phyloP scores from a whole-genome alignment of 1,140 invertebrate genomes.

The Penaeus japonicus region DNA sequence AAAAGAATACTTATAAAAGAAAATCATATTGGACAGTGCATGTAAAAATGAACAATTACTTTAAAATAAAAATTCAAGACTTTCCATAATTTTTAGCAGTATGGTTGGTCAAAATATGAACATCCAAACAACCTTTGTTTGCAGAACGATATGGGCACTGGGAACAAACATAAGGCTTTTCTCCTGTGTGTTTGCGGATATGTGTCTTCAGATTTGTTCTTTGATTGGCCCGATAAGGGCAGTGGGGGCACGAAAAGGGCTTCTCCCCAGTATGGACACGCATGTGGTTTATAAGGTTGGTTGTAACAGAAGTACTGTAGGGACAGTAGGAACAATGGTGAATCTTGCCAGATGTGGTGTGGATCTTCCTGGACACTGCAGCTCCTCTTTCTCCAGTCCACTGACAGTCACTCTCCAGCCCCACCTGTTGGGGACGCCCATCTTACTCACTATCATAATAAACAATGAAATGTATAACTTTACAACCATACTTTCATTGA shows the following conservation, averaged over 20 bases:
- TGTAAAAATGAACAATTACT: no score
- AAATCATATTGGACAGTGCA: no score
- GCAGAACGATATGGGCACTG: slow-evolving; percentile 15
- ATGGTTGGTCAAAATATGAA: slow-evolving; percentile 6
- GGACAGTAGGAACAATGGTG: slow-evolving; percentile 22
- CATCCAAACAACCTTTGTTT: slow-evolving; percentile 14
- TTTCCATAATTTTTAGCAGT: no score
- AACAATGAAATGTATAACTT: neutral
- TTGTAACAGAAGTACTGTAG: slow-evolving; percentile 32
- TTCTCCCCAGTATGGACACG: slow-evolving; percentile 37
- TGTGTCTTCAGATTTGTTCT: slow-evolving; percentile 40
- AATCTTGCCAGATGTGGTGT: slow-evolving; percentile 18
- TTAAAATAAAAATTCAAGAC: no score
- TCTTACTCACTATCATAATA: neutral
- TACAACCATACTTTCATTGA: neutral
- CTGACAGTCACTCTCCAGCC: slow-evolving; percentile 17
- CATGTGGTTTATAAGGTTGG: slow-evolving; percentile 40
- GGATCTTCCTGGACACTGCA: neutral
- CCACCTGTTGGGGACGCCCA: slow-evolving; percentile 19
- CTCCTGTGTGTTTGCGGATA: slow-evolving; percentile 35
- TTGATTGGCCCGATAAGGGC: slow-evolving; percentile 38
- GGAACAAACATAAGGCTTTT: slow-evolving; percentile 29
- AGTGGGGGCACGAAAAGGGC: slow-evolving; percentile 25
- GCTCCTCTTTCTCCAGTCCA: slow-evolving; percentile 20
- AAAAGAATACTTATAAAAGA: no score